Evolutionary conservation across 2,888 invertebrate genomes (phyloP).

Genomic region (Torymus auratus): DNA sequence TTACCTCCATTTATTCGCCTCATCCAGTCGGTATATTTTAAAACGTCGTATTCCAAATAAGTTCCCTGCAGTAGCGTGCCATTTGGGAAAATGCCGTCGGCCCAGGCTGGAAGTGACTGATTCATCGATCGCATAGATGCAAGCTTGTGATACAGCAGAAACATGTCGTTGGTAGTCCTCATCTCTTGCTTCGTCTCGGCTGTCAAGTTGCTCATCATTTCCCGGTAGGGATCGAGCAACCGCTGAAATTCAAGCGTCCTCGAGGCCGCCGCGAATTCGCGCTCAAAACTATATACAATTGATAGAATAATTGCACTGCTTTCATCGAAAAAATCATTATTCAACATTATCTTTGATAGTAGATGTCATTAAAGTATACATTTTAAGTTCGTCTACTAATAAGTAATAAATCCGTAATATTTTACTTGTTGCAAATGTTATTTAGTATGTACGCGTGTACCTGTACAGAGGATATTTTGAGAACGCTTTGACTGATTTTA

Average conservation of each 20-base stretch:
- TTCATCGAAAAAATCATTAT: too few relatives aligned
- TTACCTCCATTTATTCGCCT: constrained; percentile 78
- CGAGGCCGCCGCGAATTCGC: constrained; percentile 62
- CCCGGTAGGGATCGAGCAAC: constrained; percentile 55
- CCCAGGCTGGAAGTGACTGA: constrained; percentile 79
- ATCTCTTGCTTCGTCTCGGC: constrained; percentile 59
- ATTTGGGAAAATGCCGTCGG: constrained; percentile 75
- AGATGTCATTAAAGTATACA: too few relatives aligned
- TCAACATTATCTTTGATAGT: too few relatives aligned
- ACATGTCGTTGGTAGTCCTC: constrained; percentile 57
- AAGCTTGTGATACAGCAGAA: constrained; percentile 66
- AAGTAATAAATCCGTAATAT: too few relatives aligned
- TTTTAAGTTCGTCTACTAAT: too few relatives aligned
- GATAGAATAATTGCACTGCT: background rate
- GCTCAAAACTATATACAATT: constrained; percentile 62
- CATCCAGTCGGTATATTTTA: constrained; percentile 78
- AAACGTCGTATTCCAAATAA: constrained; percentile 78
- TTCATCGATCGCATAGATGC: constrained; percentile 77
- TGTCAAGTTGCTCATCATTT: constrained; percentile 63
- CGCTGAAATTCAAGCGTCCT: constrained; percentile 53
- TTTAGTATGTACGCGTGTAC: too few relatives aligned
- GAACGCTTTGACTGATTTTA: too few relatives aligned
- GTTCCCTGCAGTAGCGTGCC: constrained; percentile 78
- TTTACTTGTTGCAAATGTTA: too few relatives aligned
- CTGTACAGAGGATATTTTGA: too few relatives aligned